phyloP scores from a whole-genome alignment of 2,113 vertebrate genomes.

The Tamias sibiricus region DNA sequence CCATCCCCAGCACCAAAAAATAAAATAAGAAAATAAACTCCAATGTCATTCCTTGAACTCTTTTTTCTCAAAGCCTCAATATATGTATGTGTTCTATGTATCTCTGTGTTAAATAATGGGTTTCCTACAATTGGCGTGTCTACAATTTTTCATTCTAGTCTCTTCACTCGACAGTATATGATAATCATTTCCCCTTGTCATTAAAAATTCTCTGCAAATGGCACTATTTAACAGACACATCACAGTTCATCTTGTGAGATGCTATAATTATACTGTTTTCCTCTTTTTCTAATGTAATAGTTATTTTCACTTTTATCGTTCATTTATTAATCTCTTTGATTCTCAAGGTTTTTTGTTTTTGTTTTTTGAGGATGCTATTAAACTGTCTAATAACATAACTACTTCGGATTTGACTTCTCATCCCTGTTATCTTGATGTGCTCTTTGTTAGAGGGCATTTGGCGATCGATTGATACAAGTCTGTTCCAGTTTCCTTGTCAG shows the following conservation, averaged over 20 bases:
- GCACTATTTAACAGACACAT: neutral
- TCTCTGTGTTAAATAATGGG: neutral
- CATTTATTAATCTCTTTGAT: neutral
- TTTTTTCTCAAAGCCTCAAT: neutral
- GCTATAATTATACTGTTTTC: neutral
- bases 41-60: neutral
- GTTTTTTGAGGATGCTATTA: neutral
- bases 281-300: neutral
- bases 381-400: neutral
- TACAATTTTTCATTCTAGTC: neutral
- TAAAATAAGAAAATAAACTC: neutral
- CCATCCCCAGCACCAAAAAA: neutral
- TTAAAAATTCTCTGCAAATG: neutral
- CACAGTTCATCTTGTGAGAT: neutral
- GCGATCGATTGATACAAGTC: neutral
- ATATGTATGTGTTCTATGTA: fast-evolving
- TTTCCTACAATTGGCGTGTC: fast-evolving
- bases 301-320: neutral
- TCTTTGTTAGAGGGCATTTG: neutral
- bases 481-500: neutral
- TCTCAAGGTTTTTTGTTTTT: neutral
- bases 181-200: neutral
- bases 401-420: neutral
- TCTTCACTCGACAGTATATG: neutral
- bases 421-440: neutral